Conservation (phyloP, 1,140 invertebrate species). For the Anadara kagoshimensis region DNA sequence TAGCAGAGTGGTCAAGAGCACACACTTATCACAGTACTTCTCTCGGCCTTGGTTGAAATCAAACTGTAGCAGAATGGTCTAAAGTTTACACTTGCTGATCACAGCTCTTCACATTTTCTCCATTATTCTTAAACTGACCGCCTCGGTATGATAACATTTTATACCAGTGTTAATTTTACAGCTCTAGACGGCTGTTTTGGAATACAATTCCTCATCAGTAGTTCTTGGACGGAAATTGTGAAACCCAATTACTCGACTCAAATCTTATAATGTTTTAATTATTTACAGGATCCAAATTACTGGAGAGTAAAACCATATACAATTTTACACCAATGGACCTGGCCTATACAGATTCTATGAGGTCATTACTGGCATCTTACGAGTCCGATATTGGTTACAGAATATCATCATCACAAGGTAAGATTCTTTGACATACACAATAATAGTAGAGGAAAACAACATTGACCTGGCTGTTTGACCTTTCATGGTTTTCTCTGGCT, state of each 20-base stretch:
- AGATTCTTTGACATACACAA: no score
- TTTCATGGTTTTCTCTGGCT: no score
- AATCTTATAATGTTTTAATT: background rate
- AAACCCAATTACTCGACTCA: background rate
- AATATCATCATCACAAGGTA: slow-evolving; percentile 36
- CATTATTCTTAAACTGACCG: background rate
- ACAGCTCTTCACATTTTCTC: no score
- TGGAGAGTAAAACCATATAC: slow-evolving; percentile 42
- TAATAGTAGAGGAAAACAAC: no score
- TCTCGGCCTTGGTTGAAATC: no score
- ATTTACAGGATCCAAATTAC: slow-evolving; percentile 40
- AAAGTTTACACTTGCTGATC: no score
- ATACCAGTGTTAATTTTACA: background rate
- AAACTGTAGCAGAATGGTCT: no score
- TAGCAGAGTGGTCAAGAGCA: no score
- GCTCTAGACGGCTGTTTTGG: background rate
- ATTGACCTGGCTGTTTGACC: no score
- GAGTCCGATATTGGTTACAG: slow-evolving; percentile 4
- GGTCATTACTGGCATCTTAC: slow-evolving; percentile 38
- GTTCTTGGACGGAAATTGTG: no score
- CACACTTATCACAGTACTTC: no score
- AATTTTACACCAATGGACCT: slow-evolving; percentile 54
- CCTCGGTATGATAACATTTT: background rate
- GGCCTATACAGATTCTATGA: slow-evolving; percentile 51
- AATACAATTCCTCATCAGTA: background rate